Evolutionary conservation across 2,113 vertebrate genomes (phyloP).

Genomic region (Nothobranchius furzeri): DNA sequence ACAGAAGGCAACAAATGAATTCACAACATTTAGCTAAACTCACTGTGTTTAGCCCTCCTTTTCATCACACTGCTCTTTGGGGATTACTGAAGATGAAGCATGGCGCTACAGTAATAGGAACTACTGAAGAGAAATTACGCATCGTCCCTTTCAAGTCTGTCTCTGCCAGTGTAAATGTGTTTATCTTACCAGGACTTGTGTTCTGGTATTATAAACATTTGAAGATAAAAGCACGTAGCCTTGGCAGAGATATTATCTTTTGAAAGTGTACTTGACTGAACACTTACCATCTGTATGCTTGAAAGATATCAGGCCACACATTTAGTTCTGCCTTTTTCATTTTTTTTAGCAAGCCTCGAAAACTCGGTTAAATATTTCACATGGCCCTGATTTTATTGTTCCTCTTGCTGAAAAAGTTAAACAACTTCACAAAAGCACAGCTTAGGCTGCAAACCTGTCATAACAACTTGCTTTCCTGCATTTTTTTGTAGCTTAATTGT

Average conservation of each 20-base stretch:
- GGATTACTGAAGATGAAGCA: constrained; percentile 15
- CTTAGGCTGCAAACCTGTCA: not conserved
- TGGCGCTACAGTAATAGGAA: constrained; percentile 36
- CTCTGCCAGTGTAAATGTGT: constrained; percentile 34
- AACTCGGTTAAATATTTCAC: not conserved
- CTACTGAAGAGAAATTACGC: constrained; percentile 17
- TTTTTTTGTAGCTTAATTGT: too few species aligned
- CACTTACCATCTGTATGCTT: constrained; percentile 19
- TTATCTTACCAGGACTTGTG: constrained; percentile 22
- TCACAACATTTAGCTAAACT: constrained; percentile 15
- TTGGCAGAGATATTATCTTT: constrained; percentile 22
- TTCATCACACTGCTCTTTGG: constrained; percentile 36
- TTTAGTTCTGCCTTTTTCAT: not conserved
- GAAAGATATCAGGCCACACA: constrained; percentile 26
- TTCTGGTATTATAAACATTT: constrained; percentile 23
- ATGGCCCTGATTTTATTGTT: not conserved
- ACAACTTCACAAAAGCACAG: not conserved
- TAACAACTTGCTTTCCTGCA: too few species aligned
- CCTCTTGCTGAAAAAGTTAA: not conserved
- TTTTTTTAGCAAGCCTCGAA: not conserved
- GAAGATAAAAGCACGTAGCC: constrained; percentile 25
- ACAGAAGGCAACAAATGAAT: constrained; percentile 8
- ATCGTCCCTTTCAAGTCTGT: constrained; percentile 26
- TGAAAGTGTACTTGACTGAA: constrained; percentile 20
- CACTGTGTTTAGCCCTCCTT: constrained; percentile 28